Conservation (phyloP, 2,888 invertebrate species). For the Melinaea marsaeus region DNA sequence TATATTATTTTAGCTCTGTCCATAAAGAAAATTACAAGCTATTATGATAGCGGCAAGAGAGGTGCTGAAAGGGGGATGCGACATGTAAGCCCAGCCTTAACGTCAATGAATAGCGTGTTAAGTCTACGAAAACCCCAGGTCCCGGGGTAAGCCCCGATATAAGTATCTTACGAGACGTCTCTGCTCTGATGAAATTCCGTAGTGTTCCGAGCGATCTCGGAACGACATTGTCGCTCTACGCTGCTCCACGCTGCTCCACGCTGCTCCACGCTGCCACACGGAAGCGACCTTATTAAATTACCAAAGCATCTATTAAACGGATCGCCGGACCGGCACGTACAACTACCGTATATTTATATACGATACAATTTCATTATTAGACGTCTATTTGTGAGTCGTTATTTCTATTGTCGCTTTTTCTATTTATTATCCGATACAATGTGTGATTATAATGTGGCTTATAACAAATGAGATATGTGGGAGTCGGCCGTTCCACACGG, state of each 20-base stretch:
- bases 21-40: background rate
- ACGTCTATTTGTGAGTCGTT: constrained; percentile 71
- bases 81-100: background rate
- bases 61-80: background rate
- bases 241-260: no score
- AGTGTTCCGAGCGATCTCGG: constrained; percentile 25
- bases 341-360: constrained; percentile 70
- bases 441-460: constrained; percentile 74
- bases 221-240: constrained; percentile 26
- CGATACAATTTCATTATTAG: constrained; percentile 75
- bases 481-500: constrained; percentile 64
- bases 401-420: constrained; percentile 76
- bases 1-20: constrained; percentile 2
- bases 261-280: constrained; percentile 38
- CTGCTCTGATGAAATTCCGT: constrained; percentile 32
- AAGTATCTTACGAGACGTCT: constrained; percentile 14
- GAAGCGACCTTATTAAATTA: constrained; percentile 63
- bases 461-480: constrained; percentile 69
- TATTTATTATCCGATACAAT: constrained; percentile 73
- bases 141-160: background rate
- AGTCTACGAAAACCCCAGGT: constrained; percentile 14
- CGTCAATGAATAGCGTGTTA: constrained; percentile 7
- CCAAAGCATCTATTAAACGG: constrained; percentile 61
- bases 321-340: constrained; percentile 66
- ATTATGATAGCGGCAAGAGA: background rate